A percentile compares a stretch with the other conserved stretches of the same genome.
phyloP scores from a whole-genome alignment of 35 echinoderm and acorn worm species.

The Nesometra sesokonis region DNA sequence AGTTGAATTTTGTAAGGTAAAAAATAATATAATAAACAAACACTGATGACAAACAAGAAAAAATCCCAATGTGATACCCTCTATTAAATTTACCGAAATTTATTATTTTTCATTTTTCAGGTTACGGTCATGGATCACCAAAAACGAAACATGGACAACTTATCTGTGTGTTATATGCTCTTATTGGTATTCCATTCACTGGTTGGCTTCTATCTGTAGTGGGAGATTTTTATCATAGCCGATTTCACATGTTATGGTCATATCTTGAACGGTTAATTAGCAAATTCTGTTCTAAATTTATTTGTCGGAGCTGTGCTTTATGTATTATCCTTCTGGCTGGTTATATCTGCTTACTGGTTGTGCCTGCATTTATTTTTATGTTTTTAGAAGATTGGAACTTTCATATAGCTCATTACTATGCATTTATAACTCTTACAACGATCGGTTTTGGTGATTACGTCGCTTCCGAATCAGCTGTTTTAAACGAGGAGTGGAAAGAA shows the following conservation, averaged over 20 bases:
- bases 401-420: slow-evolving; percentile 63
- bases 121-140: background rate
- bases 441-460: slow-evolving; percentile 98
- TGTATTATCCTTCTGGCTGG: background rate
- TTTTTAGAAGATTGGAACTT: slow-evolving; percentile 57
- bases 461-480: background rate
- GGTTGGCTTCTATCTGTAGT: background rate
- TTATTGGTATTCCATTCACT: background rate
- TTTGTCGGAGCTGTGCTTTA: background rate
- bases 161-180: background rate
- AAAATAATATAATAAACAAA: too few relatives aligned
- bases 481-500: background rate
- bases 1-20: too few relatives aligned
- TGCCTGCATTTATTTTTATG: slow-evolving; percentile 66
- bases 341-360: slow-evolving; percentile 11
- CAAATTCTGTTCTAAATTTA: background rate
- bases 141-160: background rate
- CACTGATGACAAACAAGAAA: too few relatives aligned
- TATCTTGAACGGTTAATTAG: background rate
- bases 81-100: background rate
- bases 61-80: too few relatives aligned
- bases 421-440: slow-evolving; percentile 78
- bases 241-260: background rate
- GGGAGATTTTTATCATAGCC: background rate
- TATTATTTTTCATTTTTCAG: background rate